These are phyloP conservation scores for Perodicticus potto DNA, from an alignment of 2,797 vertebrate genomes.

Conservation along the genomic window DNA sequence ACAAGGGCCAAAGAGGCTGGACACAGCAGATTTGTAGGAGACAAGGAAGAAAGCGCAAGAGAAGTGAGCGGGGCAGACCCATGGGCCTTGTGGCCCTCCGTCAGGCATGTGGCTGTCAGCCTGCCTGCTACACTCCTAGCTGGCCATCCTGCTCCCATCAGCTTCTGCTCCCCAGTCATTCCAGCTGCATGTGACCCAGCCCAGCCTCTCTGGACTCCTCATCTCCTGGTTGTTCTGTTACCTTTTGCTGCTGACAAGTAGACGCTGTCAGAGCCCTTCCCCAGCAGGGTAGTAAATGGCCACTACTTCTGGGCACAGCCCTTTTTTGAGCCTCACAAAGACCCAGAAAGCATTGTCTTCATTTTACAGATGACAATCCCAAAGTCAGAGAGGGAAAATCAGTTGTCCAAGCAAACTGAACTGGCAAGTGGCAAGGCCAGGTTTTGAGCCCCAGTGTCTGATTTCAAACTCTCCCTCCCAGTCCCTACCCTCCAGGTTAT, in stretches of 20 bases:
- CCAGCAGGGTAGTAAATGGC: background rate
- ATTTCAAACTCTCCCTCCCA: background rate
- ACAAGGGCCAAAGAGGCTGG: background rate
- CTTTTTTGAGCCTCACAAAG: background rate
- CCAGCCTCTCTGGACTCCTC: background rate
- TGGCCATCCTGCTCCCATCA: background rate
- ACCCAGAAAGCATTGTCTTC: background rate
- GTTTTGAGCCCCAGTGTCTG: background rate
- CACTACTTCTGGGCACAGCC: background rate
- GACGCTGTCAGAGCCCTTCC: background rate
- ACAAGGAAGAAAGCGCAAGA: background rate
- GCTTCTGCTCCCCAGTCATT: background rate
- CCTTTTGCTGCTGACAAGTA: background rate
- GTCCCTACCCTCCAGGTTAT: background rate
- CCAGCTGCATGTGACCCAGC: background rate
- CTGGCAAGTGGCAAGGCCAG: background rate
- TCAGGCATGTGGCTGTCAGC: background rate
- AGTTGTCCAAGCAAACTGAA: background rate
- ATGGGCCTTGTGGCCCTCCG: no score
- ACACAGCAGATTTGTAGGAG: background rate
- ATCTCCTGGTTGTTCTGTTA: background rate
- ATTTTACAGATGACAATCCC: background rate
- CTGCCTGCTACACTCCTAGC: background rate
- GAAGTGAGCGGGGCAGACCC: background rate
- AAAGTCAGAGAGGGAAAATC: background rate